Percentiles rank a stretch among this genome's conserved stretches.
phyloP scores from a whole-genome alignment of 2,888 invertebrate genomes.

The Epinotia nisella region DNA sequence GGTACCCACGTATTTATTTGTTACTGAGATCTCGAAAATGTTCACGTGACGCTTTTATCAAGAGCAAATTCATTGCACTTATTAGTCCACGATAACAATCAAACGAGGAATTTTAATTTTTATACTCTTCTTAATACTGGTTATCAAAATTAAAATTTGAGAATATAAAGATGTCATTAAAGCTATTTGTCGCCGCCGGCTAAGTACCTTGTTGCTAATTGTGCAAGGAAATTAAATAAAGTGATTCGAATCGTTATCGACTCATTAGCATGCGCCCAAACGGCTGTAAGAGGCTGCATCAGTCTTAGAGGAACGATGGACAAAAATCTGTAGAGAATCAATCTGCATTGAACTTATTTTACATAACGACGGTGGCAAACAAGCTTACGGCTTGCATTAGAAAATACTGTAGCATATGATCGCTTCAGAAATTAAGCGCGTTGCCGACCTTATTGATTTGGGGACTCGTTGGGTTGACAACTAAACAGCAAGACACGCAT shows the following conservation, averaged over 20 bases:
- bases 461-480: too few relatives aligned
- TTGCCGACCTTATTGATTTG: too few relatives aligned
- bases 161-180: slow-evolving; percentile 45
- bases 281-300: slow-evolving; percentile 24
- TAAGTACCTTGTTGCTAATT: slow-evolving; percentile 49
- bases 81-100: slow-evolving; percentile 18
- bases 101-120: slow-evolving; percentile 44
- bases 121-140: slow-evolving; percentile 22
- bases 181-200: slow-evolving; percentile 41
- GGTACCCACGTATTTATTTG: too few relatives aligned
- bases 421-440: too few relatives aligned
- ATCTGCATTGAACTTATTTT: background rate
- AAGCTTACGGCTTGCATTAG: too few relatives aligned
- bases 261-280: slow-evolving; percentile 48
- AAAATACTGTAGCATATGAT: too few relatives aligned
- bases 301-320: slow-evolving; percentile 16
- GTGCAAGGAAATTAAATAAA: slow-evolving; percentile 48
- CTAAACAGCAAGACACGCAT: too few relatives aligned
- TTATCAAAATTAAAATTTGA: slow-evolving; percentile 38
- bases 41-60: background rate
- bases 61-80: slow-evolving; percentile 48
- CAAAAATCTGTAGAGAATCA: slow-evolving; percentile 26
- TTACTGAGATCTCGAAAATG: background rate
- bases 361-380: background rate
- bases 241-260: slow-evolving; percentile 45